A percentile compares a stretch with the other conserved stretches of the same genome.
phyloP scores from a whole-genome alignment of 2,888 invertebrate species.

The Tethea ocularis region DNA sequence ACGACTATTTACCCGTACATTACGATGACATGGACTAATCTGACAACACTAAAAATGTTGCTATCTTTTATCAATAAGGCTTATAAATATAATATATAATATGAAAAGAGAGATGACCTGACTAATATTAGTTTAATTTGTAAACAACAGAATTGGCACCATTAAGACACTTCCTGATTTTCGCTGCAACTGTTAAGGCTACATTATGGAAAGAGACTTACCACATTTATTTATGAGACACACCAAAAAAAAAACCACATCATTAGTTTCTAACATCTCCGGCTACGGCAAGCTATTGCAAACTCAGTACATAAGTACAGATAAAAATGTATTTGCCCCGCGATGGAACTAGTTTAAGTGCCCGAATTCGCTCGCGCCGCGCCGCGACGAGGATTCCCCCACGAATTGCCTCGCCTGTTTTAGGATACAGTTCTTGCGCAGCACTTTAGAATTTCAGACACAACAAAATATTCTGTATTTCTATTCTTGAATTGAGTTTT shows the following conservation, averaged over 20 bases:
- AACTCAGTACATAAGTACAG: slow-evolving; percentile 4
- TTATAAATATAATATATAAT: no score
- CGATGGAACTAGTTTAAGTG: not conserved
- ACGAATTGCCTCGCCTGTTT: not conserved
- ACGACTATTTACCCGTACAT: no score
- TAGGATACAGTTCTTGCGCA: not conserved
- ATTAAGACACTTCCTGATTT: no score
- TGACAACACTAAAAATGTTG: no score
- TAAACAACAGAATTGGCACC: no score
- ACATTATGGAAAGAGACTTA: no score
- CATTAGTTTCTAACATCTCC: not conserved
- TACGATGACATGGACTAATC: no score
- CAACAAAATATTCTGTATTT: not conserved
- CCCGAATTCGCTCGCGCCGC: not conserved
- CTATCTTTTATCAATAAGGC: no score
- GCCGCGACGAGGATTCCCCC: not conserved
- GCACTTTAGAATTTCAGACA: not conserved
- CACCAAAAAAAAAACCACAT: not conserved
- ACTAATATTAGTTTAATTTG: no score
- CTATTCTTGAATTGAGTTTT: not conserved
- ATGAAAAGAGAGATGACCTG: no score
- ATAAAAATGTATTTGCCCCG: not conserved
- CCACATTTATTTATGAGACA: no score
- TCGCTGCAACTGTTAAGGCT: no score
- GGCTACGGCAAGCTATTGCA: not conserved